phyloP scores from a whole-genome alignment of 2,797 vertebrate species.

The Gymnodraco acuticeps region DNA sequence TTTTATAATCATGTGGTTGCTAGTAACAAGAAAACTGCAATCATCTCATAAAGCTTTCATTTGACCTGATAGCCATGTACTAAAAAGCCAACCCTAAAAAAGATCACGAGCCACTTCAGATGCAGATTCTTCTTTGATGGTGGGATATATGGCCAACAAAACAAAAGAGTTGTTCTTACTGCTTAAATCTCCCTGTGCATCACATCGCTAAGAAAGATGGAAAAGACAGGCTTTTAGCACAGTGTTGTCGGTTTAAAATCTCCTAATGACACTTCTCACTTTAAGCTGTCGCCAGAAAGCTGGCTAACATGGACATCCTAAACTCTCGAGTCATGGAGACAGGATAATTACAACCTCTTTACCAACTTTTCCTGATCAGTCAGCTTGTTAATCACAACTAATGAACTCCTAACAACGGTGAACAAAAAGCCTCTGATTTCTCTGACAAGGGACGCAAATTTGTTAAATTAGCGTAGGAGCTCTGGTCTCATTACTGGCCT shows the following conservation, averaged over 20 bases:
- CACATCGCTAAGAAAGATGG: neutral
- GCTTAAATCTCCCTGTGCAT: neutral
- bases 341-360: slow-evolving; percentile 42
- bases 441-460: slow-evolving; percentile 62
- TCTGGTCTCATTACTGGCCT: slow-evolving; percentile 49
- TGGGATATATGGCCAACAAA: neutral
- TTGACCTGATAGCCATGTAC: neutral
- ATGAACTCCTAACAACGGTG: slow-evolving; percentile 38
- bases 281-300: neutral
- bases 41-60: neutral
- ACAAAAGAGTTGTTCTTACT: neutral
- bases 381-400: slow-evolving; percentile 59
- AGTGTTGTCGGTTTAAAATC: slow-evolving; percentile 1
- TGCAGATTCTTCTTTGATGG: neutral
- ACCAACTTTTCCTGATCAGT: slow-evolving; percentile 38
- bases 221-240: neutral
- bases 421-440: slow-evolving; percentile 65
- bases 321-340: slow-evolving; percentile 25
- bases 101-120: neutral
- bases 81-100: slow-evolving; percentile 1
- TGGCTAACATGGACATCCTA: slow-evolving; percentile 1
- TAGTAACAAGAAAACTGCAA: neutral
- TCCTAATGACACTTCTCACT: neutral
- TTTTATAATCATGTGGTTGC: neutral
- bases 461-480: slow-evolving; percentile 55